Percentiles rank a stretch among this genome's conserved stretches.
Conservation (phyloP, 2,888 invertebrate genomes). For the Poecilus cupreus region DNA sequence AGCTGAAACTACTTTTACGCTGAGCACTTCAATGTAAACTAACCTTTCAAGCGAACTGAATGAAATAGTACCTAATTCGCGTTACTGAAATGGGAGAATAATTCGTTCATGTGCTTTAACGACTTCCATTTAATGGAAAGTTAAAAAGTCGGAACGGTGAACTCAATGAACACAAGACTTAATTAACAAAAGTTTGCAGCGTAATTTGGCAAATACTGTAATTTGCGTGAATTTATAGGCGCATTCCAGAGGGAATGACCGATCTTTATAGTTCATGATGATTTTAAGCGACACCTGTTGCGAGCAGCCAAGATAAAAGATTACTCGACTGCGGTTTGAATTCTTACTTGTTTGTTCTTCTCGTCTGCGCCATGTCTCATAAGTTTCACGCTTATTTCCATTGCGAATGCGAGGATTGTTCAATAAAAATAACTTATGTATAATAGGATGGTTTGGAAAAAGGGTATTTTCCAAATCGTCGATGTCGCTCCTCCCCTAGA, state of each 20-base stretch:
- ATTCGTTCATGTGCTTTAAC: conserved; percentile 42
- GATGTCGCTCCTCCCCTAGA: too few species aligned
- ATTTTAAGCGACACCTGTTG: conserved; percentile 57
- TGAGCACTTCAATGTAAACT: conserved; percentile 39
- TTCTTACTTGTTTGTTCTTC: conserved; percentile 17
- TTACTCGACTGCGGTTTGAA: conserved; percentile 2
- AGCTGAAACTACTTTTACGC: conserved; percentile 11
- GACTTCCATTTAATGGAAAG: conserved; percentile 45
- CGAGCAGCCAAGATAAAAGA: conserved; percentile 45
- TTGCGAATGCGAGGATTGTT: background rate
- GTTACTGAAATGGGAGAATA: conserved; percentile 33
- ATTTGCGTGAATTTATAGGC: conserved; percentile 51
- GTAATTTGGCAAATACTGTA: conserved; percentile 42
- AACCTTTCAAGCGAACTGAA: conserved; percentile 35
- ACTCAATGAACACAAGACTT: conserved; percentile 50
- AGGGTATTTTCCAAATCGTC: too few species aligned
- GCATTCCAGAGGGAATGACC: conserved; percentile 35
- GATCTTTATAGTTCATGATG: conserved; percentile 56
- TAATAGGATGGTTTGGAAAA: too few species aligned
- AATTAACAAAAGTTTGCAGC: conserved; percentile 54
- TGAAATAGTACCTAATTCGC: conserved; percentile 39
- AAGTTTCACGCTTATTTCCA: conserved; percentile 22
- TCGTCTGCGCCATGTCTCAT: background rate
- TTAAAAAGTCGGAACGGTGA: conserved; percentile 47
- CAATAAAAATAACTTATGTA: too few species aligned